Evolutionary conservation across 1,140 invertebrate species (phyloP).

Genomic region (Brachystomella parvula): DNA sequence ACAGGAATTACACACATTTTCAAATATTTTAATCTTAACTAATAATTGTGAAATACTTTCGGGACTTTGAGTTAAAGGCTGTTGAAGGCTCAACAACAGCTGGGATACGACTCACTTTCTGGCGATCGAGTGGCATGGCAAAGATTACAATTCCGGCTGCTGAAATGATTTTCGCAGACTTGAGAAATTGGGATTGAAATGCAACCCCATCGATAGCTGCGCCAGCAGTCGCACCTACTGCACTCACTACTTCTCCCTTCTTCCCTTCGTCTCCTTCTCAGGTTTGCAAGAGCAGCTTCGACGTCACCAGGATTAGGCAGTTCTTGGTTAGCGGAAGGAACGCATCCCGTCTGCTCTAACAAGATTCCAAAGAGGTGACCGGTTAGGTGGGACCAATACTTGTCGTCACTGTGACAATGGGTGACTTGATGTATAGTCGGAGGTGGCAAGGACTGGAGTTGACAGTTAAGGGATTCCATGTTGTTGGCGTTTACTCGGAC

Average conservation of each 20-base stretch:
- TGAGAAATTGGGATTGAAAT: too few species aligned
- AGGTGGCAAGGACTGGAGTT: background rate
- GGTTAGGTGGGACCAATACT: background rate
- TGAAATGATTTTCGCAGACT: too few species aligned
- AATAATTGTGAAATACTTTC: too few species aligned
- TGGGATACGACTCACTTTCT: too few species aligned
- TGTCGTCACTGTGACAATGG: background rate
- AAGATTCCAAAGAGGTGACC: background rate
- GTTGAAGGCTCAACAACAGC: too few species aligned
- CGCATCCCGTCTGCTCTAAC: background rate
- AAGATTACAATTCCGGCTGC: too few species aligned
- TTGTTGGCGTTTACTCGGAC: background rate
- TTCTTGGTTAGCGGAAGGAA: background rate
- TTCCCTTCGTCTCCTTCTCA: background rate
- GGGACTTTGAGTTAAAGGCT: too few species aligned
- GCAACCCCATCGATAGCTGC: too few species aligned
- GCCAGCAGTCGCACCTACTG: too few species aligned
- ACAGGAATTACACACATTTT: too few species aligned
- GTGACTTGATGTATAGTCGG: background rate
- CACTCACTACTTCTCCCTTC: background rate
- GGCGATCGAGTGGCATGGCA: too few species aligned
- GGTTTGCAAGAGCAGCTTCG: background rate
- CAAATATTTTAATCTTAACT: too few species aligned
- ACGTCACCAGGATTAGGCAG: background rate
- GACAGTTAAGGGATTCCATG: background rate